phyloP scores from a whole-genome alignment of 1,140 invertebrate genomes.

The Tetranychus cinnabarinus region DNA sequence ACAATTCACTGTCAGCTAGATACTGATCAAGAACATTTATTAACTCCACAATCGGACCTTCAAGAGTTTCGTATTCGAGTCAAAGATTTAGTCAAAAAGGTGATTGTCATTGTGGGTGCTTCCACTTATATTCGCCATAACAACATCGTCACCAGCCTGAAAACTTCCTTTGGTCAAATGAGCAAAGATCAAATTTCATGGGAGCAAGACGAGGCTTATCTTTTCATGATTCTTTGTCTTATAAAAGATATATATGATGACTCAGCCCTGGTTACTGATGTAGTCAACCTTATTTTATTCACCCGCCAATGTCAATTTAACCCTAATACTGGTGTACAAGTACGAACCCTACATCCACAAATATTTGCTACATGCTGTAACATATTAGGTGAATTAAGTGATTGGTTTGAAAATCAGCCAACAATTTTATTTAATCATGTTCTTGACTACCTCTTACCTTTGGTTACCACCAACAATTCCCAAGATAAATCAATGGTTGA shows the following conservation, averaged over 20 bases:
- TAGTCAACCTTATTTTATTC: conserved; percentile 1
- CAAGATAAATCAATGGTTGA: not conserved
- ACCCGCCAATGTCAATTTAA: not conserved
- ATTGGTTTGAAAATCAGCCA: conserved; percentile 80
- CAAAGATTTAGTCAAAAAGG: conserved; percentile 80
- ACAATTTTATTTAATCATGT: conserved; percentile 18
- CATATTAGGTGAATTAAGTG: conserved; percentile 69
- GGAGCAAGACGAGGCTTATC: conserved; percentile 6
- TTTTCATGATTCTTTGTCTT: conserved; percentile 9
- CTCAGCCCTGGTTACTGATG: not conserved
- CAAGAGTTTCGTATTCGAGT: conserved; percentile 71
- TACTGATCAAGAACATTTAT: conserved; percentile 59
- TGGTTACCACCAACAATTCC: not conserved
- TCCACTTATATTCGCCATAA: conserved; percentile 4
- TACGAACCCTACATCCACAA: conserved; percentile 32
- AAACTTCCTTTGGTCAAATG: not conserved
- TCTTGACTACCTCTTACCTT: conserved; percentile 4
- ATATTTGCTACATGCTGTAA: conserved; percentile 69
- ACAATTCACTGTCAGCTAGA: conserved; percentile 74
- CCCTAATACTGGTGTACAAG: not conserved
- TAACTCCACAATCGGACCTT: conserved; percentile 64
- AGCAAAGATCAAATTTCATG: not conserved
- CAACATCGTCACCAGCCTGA: conserved; percentile 5
- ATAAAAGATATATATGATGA: not conserved
- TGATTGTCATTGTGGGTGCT: conserved; percentile 76